Conservation (phyloP, 1,140 invertebrate genomes). For the Sweltsa coloradensis region DNA sequence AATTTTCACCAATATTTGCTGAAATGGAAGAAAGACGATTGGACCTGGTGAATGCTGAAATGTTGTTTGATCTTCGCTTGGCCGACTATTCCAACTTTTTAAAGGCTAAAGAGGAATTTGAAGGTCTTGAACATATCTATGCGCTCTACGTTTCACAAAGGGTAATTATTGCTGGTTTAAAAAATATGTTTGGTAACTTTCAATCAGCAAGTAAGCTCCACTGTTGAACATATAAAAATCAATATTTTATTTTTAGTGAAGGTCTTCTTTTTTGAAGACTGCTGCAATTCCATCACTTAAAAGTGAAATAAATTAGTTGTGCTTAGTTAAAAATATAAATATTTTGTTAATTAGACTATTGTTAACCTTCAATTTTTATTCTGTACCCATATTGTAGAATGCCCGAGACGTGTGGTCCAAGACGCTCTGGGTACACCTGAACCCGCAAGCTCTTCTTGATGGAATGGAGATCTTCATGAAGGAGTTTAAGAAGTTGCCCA, state of each 20-base stretch:
- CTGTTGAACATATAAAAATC: neutral
- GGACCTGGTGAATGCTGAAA: constrained; percentile 64
- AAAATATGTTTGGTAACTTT: neutral
- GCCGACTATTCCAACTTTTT: constrained; percentile 67
- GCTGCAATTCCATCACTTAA: no score
- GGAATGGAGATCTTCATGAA: constrained; percentile 77
- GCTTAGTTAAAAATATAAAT: neutral
- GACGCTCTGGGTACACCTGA: constrained; percentile 75
- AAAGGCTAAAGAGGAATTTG: constrained; percentile 56
- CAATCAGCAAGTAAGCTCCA: no score
- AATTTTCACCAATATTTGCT: constrained; percentile 52
- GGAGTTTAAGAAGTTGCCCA: constrained; percentile 53
- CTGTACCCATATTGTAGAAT: constrained; percentile 22
- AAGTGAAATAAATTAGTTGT: no score
- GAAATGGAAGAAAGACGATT: constrained; percentile 50
- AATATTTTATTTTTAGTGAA: neutral
- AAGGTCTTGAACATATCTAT: constrained; percentile 58
- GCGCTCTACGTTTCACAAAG: constrained; percentile 68
- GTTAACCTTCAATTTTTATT: neutral
- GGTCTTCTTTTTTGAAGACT: no score
- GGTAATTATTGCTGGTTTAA: constrained; percentile 22
- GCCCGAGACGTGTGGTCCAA: constrained; percentile 69
- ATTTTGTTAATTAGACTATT: no score
- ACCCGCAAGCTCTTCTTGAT: constrained; percentile 68
- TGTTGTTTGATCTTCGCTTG: constrained; percentile 71